phyloP scores from a whole-genome alignment of 1,140 invertebrate genomes.

The Platyura marginata region DNA sequence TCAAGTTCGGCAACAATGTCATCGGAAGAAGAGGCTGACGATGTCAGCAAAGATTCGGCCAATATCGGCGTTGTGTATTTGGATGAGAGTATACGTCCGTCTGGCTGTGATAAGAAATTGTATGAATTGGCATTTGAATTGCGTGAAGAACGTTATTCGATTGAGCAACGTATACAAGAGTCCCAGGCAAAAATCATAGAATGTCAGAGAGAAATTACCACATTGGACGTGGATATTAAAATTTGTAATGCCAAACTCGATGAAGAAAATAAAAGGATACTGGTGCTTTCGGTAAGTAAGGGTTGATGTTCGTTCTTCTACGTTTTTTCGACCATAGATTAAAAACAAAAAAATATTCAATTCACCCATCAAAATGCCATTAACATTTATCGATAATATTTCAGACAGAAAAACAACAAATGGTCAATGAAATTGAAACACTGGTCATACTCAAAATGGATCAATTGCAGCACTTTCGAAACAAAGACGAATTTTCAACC shows the following conservation, averaged over 20 bases:
- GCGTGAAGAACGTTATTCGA: constrained; percentile 32
- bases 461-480: constrained; percentile 40
- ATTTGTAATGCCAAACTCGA: neutral
- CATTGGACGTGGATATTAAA: constrained; percentile 15
- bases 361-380: too few relatives aligned
- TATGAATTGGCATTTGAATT: constrained; percentile 44
- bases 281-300: too few relatives aligned
- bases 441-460: constrained; percentile 41
- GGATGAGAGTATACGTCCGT: constrained; percentile 56
- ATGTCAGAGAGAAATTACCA: constrained; percentile 24
- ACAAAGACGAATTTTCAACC: constrained; percentile 27
- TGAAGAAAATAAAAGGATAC: too few relatives aligned
- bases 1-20: constrained; percentile 26
- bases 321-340: too few relatives aligned
- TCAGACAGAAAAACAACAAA: constrained; percentile 44
- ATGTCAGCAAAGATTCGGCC: constrained; percentile 31
- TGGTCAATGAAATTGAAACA: constrained; percentile 45
- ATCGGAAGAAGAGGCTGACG: constrained; percentile 36
- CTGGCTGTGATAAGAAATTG: constrained; percentile 45
- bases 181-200: constrained; percentile 25
- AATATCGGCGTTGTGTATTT: constrained; percentile 39
- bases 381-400: too few relatives aligned
- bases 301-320: too few relatives aligned
- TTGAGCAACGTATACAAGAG: constrained; percentile 26
- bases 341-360: too few relatives aligned